Evolutionary conservation across 1,140 invertebrate species (phyloP), one percentile per base, ranked within the genome.

Genomic region (Euura saliciscinereae): DNA sequence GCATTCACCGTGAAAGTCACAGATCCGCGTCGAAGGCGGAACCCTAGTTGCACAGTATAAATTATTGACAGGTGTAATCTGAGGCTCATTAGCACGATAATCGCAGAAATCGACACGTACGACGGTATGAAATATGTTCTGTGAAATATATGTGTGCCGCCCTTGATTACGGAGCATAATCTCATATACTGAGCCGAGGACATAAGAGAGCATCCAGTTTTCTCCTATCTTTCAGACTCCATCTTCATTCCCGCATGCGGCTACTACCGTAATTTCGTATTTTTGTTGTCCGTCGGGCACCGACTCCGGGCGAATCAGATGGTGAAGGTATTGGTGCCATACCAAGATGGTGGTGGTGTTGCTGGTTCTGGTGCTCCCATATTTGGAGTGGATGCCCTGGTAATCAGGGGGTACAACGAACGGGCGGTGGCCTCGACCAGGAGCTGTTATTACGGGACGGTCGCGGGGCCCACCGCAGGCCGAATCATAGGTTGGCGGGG

Each of bases 371-470:
- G 66, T 67, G 66, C 66, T 67, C 43, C 66, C 66, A 67, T 67
- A 67, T 67, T 67, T 67, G 66, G 66, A 67, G 66, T 44, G 43
- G 66, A 67, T 67, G 66, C 66, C 43, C 66, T 44, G 43, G 66
- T 67, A 67, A 67, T 67, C 66, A 67, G 66, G 43, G 66, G 66
- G 28, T 67, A 67, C 66, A 44, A 44, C 13, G 43, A 67, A 28
- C 66, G 66, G 66, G 13, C 66, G 66, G 66, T 67, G 43, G 66
- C 66, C 43, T 44, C 66, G 66, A 28, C 66, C 66, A 67, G 66
- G 66, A 67, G 66, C 66, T 67, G 66, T 67, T 67, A 67, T 67
- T 67, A 67, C 66, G 66, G 66, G 13, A 44, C 10, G 66, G 43
- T 67, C 66, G 43, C 43, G 66, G 66, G 66, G 66, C 43, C 66